phyloP scores from a whole-genome alignment of 2,797 vertebrate genomes.

The Eurystomus glaucurus region DNA sequence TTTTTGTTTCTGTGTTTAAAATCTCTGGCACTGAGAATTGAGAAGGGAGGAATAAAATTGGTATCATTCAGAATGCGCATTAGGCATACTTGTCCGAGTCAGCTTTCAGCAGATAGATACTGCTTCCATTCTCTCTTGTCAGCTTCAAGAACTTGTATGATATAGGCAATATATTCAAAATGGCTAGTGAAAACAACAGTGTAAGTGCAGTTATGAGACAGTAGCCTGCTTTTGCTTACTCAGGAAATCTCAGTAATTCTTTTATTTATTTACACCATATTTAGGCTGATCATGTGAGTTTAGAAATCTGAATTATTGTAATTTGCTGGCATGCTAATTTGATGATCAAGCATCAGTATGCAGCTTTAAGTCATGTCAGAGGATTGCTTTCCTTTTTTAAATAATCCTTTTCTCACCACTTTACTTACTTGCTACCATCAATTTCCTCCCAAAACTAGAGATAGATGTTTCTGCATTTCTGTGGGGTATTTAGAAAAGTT shows the following conservation, averaged over 20 bases:
- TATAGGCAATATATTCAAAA: not conserved
- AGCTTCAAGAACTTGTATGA: not conserved
- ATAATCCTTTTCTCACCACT: not conserved
- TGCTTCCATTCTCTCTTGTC: not conserved
- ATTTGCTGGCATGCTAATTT: not conserved
- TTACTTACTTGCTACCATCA: not conserved
- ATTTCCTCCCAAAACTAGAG: not conserved
- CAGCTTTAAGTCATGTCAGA: not conserved
- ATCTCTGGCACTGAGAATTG: not conserved
- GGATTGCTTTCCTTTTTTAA: not conserved
- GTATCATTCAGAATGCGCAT: not conserved
- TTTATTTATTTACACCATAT: not conserved
- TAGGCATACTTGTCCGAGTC: not conserved
- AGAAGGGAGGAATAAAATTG: not conserved
- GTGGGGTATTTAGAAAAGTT: not conserved
- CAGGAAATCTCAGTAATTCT: not conserved
- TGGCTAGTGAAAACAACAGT: not conserved
- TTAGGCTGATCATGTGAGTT: not conserved
- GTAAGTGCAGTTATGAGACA: not conserved
- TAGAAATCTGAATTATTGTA: not conserved
- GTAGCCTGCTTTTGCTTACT: not conserved
- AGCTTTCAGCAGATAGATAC: not conserved
- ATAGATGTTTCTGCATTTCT: not conserved
- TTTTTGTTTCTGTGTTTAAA: constrained; percentile 5
- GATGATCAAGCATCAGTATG: not conserved